Base-by-base conservation (phyloP, 2,797 vertebrate species). In the Nyctalus aviator region DNA sequence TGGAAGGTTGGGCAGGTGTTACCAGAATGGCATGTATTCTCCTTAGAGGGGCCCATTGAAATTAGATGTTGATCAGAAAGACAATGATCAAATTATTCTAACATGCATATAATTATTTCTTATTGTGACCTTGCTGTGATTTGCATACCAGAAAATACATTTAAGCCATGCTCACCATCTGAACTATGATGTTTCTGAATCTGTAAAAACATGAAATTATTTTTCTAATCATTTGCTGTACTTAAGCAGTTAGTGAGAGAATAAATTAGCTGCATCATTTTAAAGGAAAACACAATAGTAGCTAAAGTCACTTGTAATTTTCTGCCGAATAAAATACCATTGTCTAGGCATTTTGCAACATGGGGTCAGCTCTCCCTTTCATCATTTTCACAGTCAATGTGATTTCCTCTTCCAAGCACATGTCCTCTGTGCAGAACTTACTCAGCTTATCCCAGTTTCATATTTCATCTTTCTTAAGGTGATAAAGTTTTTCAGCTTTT, bases 71-170 rank as follows among this genome's bases (percentile, higher is more conserved):
- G 93, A 69, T 82, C 88, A 93, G 23, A 17, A 96, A 97, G 91
- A 71, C 76, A 92, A 93, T 11, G 37, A 90, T 93, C 8, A 17
- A 87, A 88, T 41, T 92, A 48, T 66, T 96, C 90, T 3, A 12
- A 92, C 93, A 94, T 95, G 96, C 97, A 66, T 75, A 73, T 72
- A 95, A 97, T 97, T 96, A 96, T 95, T 94, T 84, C 87, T 68
- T 94, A 88, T 15, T 77, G 20, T 55, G 96, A 96, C 96, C 94
- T 97, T 94, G 85, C 79, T 94, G 71, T 94, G 93, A 95, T 97
- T 95, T 94, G 35, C 91, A 95, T 66, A 92, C 46, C 62, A 91
- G 85, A 21, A 95, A 96, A 96, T 95, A 71, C 37, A 92, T 94
- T 96, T 87, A 91, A 95, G 46, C 84, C 55, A 46, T 95, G 71